Evolutionary conservation across 1,140 invertebrate genomes (phyloP).

Genomic region (Drosophila tsacasi): DNA sequence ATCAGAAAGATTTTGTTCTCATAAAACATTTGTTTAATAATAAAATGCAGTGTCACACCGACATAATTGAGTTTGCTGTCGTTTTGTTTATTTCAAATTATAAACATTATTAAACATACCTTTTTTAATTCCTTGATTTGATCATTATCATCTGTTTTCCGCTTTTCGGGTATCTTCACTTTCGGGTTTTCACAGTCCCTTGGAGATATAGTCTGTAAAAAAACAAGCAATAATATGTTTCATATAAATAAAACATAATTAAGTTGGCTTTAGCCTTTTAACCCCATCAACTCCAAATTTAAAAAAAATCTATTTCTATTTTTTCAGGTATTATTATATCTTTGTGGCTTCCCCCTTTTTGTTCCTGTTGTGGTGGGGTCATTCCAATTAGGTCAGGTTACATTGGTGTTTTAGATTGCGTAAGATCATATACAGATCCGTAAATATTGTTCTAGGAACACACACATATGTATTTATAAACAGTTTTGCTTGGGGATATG

Average conservation of each 20-base stretch:
- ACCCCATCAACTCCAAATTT: constrained; percentile 2
- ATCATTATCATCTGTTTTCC: constrained; percentile 88
- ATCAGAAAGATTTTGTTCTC: not conserved
- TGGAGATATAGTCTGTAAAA: constrained; percentile 48
- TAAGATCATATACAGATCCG: constrained; percentile 36
- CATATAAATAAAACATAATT: constrained; percentile 3
- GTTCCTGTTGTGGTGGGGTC: not conserved
- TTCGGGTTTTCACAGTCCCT: constrained; percentile 86
- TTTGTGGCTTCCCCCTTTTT: constrained; percentile 1
- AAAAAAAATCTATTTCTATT: constrained; percentile 18
- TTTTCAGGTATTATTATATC: constrained; percentile 4
- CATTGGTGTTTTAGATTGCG: constrained; percentile 35
- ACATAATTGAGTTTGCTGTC: not conserved
- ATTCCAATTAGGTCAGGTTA: constrained; percentile 30
- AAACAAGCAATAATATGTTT: not conserved
- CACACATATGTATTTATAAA: constrained; percentile 41
- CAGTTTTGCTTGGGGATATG: constrained; percentile 56
- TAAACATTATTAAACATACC: constrained; percentile 84
- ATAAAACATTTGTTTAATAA: not conserved
- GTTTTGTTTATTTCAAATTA: not conserved
- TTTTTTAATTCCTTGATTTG: constrained; percentile 90
- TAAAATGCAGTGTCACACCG: not conserved
- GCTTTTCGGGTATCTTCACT: constrained; percentile 88
- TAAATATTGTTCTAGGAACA: constrained; percentile 46
- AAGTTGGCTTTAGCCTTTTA: not conserved